Conservation (phyloP, 2,113 vertebrate species). For the Brachyhypopomus gauderio region DNA sequence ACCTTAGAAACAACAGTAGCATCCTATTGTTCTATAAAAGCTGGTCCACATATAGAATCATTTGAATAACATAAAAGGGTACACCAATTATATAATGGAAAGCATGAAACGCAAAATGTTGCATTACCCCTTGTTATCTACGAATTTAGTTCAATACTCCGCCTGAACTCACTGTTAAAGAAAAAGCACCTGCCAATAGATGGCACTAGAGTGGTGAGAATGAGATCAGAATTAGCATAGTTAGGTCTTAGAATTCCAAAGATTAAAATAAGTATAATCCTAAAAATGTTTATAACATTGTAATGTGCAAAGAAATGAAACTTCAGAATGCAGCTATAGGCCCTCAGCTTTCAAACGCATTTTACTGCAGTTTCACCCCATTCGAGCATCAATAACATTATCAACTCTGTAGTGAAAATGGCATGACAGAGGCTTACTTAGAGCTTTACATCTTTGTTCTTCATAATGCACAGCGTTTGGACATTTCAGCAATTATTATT, state of each 20-base stretch:
- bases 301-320: background rate
- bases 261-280: background rate
- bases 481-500: no score
- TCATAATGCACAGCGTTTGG: no score
- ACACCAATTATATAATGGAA: background rate
- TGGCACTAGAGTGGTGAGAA: slow-evolving; percentile 42
- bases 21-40: no score
- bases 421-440: no score
- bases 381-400: no score
- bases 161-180: background rate
- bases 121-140: background rate
- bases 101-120: background rate
- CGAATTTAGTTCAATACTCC: background rate
- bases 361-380: no score
- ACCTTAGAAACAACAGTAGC: no score
- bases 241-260: slow-evolving; percentile 5
- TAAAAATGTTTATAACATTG: background rate
- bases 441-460: no score
- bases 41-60: no score
- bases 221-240: slow-evolving; percentile 15
- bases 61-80: no score
- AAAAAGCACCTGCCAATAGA: slow-evolving; percentile 37
- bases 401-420: no score
- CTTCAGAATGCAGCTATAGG: no score
- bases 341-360: background rate